Conservation (phyloP, 2,888 invertebrate genomes). For the Cynaeus angustus region DNA sequence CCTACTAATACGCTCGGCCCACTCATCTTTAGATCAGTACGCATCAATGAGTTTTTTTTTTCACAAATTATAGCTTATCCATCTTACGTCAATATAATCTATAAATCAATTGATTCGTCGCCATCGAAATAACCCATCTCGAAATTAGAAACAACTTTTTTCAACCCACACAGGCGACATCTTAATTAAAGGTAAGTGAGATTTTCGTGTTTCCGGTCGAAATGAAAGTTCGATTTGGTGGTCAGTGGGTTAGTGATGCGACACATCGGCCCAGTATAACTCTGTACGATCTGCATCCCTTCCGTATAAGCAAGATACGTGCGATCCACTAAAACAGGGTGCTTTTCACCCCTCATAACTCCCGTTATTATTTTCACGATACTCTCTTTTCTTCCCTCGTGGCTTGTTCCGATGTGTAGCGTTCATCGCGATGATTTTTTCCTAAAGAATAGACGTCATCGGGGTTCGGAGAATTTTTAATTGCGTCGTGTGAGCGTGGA, state of each 20-base stretch:
- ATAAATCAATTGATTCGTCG: conserved; percentile 29
- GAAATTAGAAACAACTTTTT: conserved; percentile 10
- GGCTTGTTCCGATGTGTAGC: conserved; percentile 25
- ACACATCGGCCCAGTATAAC: conserved; percentile 57
- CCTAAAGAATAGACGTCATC: conserved; percentile 2
- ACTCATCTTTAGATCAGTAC: conserved; percentile 3
- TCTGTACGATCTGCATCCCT: conserved; percentile 9
- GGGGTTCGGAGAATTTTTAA: conserved; percentile 8
- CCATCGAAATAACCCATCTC: conserved; percentile 2
- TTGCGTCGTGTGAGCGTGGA: conserved; percentile 15
- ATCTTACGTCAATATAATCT: conserved; percentile 37
- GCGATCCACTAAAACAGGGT: conserved; percentile 53
- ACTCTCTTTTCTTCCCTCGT: conserved; percentile 45
- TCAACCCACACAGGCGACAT: conserved; percentile 25
- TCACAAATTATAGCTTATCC: conserved; percentile 31
- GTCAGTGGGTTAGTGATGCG: conserved; percentile 65
- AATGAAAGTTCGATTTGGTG: conserved; percentile 50
- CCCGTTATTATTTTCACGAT: conserved; percentile 54
- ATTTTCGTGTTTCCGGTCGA: conserved; percentile 33
- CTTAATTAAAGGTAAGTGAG: conserved; percentile 37
- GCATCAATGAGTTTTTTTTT: conserved; percentile 21
- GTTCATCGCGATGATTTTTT: conserved; percentile 28
- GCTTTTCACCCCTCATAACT: conserved; percentile 55
- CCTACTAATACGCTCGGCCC: neutral
- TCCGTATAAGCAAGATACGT: conserved; percentile 33